These are phyloP conservation scores for Uromys caudimaculatus DNA, from an alignment of 2,797 vertebrate genomes.

Conservation along the genomic window DNA sequence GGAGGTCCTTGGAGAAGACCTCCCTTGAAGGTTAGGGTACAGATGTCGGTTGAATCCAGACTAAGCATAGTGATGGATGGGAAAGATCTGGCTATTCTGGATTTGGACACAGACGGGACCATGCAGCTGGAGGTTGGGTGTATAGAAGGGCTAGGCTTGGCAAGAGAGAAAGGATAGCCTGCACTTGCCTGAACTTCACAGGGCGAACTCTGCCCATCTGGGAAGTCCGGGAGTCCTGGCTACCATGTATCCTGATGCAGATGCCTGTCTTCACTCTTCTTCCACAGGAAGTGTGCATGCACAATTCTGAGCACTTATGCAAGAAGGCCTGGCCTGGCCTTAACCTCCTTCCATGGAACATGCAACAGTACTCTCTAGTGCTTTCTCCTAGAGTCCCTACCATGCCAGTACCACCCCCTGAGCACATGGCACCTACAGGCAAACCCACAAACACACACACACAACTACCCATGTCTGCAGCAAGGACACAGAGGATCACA, in stretches of 20 bases:
- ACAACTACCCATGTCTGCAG: neutral
- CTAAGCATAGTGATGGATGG: neutral
- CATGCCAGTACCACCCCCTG: neutral
- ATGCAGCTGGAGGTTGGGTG: neutral
- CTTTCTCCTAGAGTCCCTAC: neutral
- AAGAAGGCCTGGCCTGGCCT: too few relatives aligned
- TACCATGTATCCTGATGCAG: too few relatives aligned
- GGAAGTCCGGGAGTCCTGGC: neutral
- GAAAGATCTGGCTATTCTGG: too few relatives aligned
- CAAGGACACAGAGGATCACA: neutral
- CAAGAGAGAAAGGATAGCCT: neutral
- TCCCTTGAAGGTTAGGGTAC: neutral
- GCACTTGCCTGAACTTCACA: neutral
- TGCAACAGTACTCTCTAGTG: neutral
- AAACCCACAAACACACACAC: neutral
- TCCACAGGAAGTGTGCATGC: too few relatives aligned
- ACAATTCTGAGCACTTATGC: neutral
- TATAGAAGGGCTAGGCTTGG: neutral
- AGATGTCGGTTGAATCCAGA: neutral
- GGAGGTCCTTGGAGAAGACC: neutral
- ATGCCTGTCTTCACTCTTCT: accelerated
- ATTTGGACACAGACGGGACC: neutral
- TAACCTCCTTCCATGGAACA: neutral
- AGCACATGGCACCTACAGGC: neutral
- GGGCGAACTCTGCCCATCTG: accelerated